Evolutionary conservation across 2,113 vertebrate genomes (phyloP).

Genomic region (Indri indri): DNA sequence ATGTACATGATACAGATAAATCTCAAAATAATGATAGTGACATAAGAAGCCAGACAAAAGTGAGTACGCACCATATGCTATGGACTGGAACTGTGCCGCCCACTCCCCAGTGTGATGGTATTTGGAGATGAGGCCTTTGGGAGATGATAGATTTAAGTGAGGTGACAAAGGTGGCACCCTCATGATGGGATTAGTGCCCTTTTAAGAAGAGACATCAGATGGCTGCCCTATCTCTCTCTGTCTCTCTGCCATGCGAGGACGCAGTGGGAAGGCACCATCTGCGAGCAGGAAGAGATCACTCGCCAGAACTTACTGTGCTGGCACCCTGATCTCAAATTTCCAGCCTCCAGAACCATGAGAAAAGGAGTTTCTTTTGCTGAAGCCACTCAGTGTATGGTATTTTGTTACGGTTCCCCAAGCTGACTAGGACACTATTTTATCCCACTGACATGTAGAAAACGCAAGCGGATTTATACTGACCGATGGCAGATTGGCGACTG

Average conservation of each 20-base stretch:
- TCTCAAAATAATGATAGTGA: neutral
- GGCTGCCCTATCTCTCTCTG: neutral
- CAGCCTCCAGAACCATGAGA: neutral
- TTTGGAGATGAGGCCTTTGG: neutral
- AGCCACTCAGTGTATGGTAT: neutral
- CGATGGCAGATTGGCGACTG: neutral
- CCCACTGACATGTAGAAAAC: no score
- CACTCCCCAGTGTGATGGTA: neutral
- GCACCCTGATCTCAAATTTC: neutral
- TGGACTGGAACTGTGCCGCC: no score
- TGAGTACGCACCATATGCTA: no score
- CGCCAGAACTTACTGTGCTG: neutral
- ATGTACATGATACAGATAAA: neutral
- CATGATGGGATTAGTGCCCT: neutral
- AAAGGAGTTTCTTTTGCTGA: neutral
- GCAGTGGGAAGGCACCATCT: neutral
- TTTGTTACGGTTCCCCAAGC: neutral
- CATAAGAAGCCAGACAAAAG: neutral
- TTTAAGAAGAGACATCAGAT: neutral
- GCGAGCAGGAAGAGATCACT: neutral
- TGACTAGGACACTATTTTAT: neutral
- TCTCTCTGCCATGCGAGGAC: neutral
- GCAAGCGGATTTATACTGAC: no score
- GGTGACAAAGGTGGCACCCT: neutral
- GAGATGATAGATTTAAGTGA: neutral